Conservation (phyloP, 2,797 vertebrate genomes). For the Acanthurus tractus region DNA sequence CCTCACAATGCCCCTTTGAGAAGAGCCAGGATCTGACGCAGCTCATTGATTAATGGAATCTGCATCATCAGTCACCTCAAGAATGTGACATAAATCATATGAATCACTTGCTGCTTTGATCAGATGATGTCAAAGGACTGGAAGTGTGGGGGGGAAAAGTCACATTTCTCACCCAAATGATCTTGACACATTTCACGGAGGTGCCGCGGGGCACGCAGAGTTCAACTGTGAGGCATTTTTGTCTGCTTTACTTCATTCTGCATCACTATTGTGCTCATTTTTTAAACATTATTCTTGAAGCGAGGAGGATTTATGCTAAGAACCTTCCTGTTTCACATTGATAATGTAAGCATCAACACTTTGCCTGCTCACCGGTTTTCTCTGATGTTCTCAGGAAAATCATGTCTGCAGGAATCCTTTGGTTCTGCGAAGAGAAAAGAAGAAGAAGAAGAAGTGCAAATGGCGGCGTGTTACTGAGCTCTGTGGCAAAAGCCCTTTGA, state of each 20-base stretch:
- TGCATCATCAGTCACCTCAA: constrained; percentile 89
- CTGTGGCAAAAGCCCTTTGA: constrained; percentile 38
- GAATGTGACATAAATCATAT: constrained; percentile 87
- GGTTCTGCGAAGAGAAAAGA: constrained; percentile 88
- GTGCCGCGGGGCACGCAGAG: constrained; percentile 18
- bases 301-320: not conserved
- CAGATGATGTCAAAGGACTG: constrained; percentile 53
- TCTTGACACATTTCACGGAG: constrained; percentile 23
- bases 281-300: not conserved
- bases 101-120: constrained; percentile 76
- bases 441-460: constrained; percentile 7
- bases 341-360: not conserved
- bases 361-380: constrained; percentile 91
- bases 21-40: constrained; percentile 84
- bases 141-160: constrained; percentile 27
- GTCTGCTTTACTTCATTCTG: not conserved
- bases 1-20: constrained; percentile 81
- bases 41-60: constrained; percentile 91
- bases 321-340: not conserved
- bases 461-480: constrained; percentile 37
- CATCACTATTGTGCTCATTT: not conserved
- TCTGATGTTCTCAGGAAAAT: constrained; percentile 97
- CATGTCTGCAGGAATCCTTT: constrained; percentile 98
- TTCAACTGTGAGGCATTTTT: constrained; percentile 17
- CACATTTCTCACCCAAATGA: constrained; percentile 47